Percentiles rank a stretch among this genome's conserved stretches.
These are phyloP conservation scores for Thymelicus sylvestris DNA, from an alignment of 2,888 invertebrate genomes.

Conservation along the genomic window DNA sequence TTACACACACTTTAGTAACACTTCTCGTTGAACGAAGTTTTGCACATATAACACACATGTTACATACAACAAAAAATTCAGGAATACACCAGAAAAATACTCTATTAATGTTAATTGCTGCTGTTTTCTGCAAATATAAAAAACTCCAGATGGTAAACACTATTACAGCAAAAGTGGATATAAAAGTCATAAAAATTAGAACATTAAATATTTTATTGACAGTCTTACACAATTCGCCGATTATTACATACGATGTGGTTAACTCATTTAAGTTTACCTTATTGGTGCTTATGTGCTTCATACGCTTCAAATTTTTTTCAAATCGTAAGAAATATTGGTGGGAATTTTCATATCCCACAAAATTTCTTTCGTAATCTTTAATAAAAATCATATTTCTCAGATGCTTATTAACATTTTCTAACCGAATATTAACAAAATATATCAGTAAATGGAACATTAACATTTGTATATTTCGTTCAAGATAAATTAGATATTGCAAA, in stretches of 20 bases:
- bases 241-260: not conserved
- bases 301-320: not conserved
- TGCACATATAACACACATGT: constrained; percentile 59
- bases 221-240: not conserved
- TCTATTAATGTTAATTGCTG: constrained; percentile 1
- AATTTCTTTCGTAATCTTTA: not conserved
- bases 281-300: not conserved
- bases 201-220: not conserved
- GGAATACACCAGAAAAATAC: constrained; percentile 56
- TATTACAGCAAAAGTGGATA: not conserved
- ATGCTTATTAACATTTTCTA: constrained; percentile 41
- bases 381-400: constrained; percentile 44
- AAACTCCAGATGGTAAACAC: not conserved
- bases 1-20: constrained; percentile 57
- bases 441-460: not conserved
- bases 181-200: not conserved
- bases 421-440: not conserved
- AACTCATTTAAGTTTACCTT: not conserved
- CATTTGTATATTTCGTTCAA: not conserved
- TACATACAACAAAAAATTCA: constrained; percentile 52
- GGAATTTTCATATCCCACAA: not conserved
- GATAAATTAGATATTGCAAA: not conserved
- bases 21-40: constrained; percentile 52
- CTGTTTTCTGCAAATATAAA: not conserved
- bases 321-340: not conserved